Percentiles rank a stretch among this genome's conserved stretches.
Conservation (phyloP, 2,888 invertebrate genomes). For the Eubasilissa splendida region DNA sequence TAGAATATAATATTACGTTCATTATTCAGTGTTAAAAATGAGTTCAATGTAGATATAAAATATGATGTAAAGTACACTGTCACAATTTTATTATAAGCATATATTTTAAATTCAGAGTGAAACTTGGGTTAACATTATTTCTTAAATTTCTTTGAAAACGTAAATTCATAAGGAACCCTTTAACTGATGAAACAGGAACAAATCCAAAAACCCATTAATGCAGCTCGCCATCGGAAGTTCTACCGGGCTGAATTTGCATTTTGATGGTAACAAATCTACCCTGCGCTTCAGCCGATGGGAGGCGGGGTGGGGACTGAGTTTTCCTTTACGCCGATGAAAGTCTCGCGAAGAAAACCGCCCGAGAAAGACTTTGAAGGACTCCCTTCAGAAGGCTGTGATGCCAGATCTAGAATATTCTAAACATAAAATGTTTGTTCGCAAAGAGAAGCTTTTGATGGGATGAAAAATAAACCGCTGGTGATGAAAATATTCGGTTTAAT, state of each 20-base stretch:
- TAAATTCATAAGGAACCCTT: background rate
- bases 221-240: background rate
- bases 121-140: too few relatives aligned
- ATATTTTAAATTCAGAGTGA: too few relatives aligned
- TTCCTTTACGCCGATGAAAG: background rate
- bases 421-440: too few relatives aligned
- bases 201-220: background rate
- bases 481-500: too few relatives aligned
- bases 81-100: too few relatives aligned
- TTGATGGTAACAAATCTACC: slow-evolving; percentile 15
- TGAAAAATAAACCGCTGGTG: too few relatives aligned
- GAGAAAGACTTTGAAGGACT: background rate
- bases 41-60: too few relatives aligned
- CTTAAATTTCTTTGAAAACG: background rate
- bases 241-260: slow-evolving; percentile 2
- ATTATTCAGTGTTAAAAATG: too few relatives aligned
- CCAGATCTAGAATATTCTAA: too few relatives aligned
- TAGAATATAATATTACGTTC: too few relatives aligned
- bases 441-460: too few relatives aligned
- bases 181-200: background rate
- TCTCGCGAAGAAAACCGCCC: background rate
- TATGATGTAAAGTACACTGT: too few relatives aligned
- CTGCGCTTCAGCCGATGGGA: background rate
- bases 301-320: background rate
- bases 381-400: background rate